Evolutionary conservation across 2,888 invertebrate genomes (phyloP), one percentile per base, ranked within the genome.

Genomic region (Sarcophaga caerulescens): DNA sequence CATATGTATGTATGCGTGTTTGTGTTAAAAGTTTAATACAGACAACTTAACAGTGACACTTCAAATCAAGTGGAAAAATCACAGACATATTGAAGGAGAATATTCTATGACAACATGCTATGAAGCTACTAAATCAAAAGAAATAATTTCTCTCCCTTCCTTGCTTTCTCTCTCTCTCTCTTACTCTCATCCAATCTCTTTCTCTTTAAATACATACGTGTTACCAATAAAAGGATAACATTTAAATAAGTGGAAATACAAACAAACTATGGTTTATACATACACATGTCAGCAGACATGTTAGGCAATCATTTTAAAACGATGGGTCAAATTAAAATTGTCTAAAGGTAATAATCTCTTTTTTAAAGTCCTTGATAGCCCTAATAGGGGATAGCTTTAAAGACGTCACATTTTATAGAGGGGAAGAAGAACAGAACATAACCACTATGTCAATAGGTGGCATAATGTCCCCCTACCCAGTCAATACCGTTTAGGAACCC

Each of bases 31-130:
- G 23, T 73, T 73, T 77, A 62, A 62, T 63, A 45, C 71, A 74
- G 68, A 74, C 83, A 78, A 83, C 73, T 78, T 78, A 78, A 83
- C 78, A 83, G 73, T 83, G 83, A 83, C 83, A 83, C 83, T 83
- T 83, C 21, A 83, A 83, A 83, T 83, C 83, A 78, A 83, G 83
- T 83, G 78, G 83, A 78, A 78, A 35, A 83, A 78, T 83, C 78
- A 78, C 12, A 78, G 35, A 59, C 21, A 57, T 62, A 60, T 25
- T 45, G 14, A 60, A 47, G 45, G 65, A 6, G 19, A 69, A 62
- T 19, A 52, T 60, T 44, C 17, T 45, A 21, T n/a, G 69, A 69
- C 3, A 45, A 21, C 21, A 69, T 6, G 14, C 17, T 14, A 45
- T 25, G 60, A 81, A 62, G 68, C 44, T 59, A 80, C 25, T 45